Evolutionary conservation across 2,113 vertebrate species (phyloP).

Genomic region (Syngnathus typhle): DNA sequence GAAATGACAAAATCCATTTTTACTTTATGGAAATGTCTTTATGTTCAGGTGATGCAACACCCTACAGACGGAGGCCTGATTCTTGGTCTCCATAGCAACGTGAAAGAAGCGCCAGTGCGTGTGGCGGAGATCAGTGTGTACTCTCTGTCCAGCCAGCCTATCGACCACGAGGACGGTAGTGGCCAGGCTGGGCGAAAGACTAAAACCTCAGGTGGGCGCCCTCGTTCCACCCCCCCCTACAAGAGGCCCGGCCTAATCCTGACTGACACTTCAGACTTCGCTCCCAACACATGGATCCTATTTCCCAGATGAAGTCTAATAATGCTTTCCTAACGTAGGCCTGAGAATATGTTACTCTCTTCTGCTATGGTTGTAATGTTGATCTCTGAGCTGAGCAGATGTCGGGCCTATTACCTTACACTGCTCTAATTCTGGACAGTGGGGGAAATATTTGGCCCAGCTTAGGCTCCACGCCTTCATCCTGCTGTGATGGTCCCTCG

Average conservation of each 20-base stretch:
- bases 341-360: constrained; percentile 51
- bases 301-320: constrained; percentile 45
- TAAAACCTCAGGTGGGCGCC: constrained; percentile 68
- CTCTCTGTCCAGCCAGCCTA: constrained; percentile 76
- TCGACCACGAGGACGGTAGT: constrained; percentile 73
- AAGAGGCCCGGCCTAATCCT: constrained; percentile 17
- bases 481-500: constrained; percentile 34
- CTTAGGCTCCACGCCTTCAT: constrained; percentile 27
- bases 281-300: constrained; percentile 40
- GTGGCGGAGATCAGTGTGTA: constrained; percentile 76
- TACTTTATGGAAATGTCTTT: constrained; percentile 10
- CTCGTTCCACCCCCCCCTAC: constrained; percentile 1
- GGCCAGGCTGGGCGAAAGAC: constrained; percentile 64
- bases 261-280: constrained; percentile 41
- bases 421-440: constrained; percentile 49
- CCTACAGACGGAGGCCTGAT: constrained; percentile 74
- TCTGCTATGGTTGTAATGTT: constrained; percentile 52
- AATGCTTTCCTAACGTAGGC: constrained; percentile 38
- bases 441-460: constrained; percentile 12
- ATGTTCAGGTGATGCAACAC: constrained; percentile 74
- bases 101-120: constrained; percentile 71
- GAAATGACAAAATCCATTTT: background rate
- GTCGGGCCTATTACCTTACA: constrained; percentile 54
- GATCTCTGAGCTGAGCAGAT: constrained; percentile 49
- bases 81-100: constrained; percentile 75